phyloP scores from a whole-genome alignment of 2,888 invertebrate genomes.

The Dryadula phaetusa region DNA sequence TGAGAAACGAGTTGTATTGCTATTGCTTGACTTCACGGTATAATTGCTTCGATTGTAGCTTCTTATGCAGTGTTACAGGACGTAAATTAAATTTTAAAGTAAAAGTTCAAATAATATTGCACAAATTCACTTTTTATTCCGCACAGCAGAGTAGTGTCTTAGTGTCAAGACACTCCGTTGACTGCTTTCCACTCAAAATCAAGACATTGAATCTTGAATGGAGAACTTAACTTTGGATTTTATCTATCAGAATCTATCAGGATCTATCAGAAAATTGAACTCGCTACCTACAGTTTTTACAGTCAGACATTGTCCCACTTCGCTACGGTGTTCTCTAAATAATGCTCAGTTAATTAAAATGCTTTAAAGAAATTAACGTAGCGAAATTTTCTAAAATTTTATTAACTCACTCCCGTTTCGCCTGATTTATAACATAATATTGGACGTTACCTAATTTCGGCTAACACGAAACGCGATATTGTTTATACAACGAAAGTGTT shows the following conservation, averaged over 20 bases:
- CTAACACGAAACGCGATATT: slow-evolving; percentile 47
- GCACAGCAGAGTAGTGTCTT: no score
- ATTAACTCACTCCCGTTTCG: slow-evolving; percentile 27
- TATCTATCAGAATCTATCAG: no score
- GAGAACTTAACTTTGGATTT: no score
- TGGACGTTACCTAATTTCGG: slow-evolving; percentile 37
- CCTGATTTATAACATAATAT: slow-evolving; percentile 38
- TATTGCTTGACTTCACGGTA: slow-evolving; percentile 2
- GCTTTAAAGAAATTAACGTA: background rate
- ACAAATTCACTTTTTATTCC: no score
- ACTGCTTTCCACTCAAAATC: no score
- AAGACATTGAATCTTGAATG: no score
- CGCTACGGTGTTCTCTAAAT: no score
- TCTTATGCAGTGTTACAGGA: background rate
- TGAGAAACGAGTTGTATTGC: background rate
- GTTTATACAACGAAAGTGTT: slow-evolving; percentile 50
- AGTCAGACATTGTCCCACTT: no score
- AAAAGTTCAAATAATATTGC: background rate
- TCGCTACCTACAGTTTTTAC: no score
- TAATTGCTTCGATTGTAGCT: slow-evolving; percentile 1
- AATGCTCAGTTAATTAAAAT: slow-evolving; percentile 10
- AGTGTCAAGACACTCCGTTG: no score
- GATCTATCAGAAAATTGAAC: no score
- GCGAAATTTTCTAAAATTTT: slow-evolving; percentile 24
- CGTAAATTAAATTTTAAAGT: background rate